Evolutionary conservation across 2,888 invertebrate genomes (phyloP).

Genomic region (Ormyrus pomaceus): DNA sequence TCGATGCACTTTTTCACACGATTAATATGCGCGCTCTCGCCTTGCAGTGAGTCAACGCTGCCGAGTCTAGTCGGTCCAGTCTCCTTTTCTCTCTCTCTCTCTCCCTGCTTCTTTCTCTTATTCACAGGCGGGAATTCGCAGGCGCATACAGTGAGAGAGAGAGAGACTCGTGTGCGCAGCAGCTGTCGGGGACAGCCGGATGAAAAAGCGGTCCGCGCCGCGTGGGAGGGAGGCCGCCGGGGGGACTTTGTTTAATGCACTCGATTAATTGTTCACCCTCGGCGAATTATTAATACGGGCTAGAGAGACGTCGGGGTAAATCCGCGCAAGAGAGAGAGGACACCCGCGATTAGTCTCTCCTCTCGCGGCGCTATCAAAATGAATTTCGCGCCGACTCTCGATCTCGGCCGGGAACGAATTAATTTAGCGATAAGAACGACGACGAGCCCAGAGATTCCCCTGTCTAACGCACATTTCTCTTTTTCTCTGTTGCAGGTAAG

Average conservation of each 20-base stretch:
- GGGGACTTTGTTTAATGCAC: constrained; percentile 9
- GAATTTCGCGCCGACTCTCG: no score
- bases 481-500: constrained; percentile 50
- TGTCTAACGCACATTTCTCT: background rate
- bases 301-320: no score
- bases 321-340: no score
- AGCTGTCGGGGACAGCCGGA: constrained; percentile 38
- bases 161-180: constrained; percentile 11
- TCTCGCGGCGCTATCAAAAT: no score
- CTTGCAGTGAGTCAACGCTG: constrained; percentile 55
- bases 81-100: no score
- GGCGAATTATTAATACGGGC: no score
- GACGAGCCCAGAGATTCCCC: background rate
- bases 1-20: constrained; percentile 59
- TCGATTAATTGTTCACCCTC: constrained; percentile 40
- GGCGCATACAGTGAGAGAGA: background rate
- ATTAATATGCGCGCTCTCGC: constrained; percentile 57
- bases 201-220: constrained; percentile 11
- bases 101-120: no score
- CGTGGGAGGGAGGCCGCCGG: background rate
- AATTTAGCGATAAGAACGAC: constrained; percentile 2
- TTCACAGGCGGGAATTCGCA: constrained; percentile 27
- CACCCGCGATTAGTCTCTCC: no score
- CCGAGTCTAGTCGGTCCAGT: background rate
- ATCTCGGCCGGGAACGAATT: no score